Evolutionary conservation across 2,888 invertebrate species (phyloP).

Genomic region (Pomacea canaliculata): DNA sequence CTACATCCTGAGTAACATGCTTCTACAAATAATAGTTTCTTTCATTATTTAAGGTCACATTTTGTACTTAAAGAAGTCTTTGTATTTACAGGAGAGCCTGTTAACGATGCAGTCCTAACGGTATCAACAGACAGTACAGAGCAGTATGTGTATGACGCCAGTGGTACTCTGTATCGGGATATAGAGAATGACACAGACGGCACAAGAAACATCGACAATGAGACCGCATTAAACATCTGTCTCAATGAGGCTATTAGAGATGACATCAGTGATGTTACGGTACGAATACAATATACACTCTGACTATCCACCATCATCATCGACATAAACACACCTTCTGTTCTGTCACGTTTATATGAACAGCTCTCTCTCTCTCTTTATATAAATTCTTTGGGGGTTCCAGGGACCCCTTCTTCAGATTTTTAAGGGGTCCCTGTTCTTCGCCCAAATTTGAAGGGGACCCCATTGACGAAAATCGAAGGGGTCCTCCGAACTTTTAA

Average conservation of each 20-base stretch:
- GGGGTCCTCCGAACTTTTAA: too few relatives aligned
- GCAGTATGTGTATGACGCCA: conserved; percentile 8
- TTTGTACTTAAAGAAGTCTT: too few relatives aligned
- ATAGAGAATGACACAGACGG: neutral
- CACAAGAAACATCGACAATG: conserved; percentile 1
- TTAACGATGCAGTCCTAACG: conserved; percentile 3
- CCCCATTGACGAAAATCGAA: too few relatives aligned
- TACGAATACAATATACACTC: neutral
- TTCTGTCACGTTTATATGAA: too few relatives aligned
- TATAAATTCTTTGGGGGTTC: too few relatives aligned
- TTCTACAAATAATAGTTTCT: too few relatives aligned
- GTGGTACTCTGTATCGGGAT: neutral
- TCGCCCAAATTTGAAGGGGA: too few relatives aligned
- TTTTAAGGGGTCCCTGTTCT: too few relatives aligned
- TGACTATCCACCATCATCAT: neutral
- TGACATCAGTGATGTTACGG: neutral
- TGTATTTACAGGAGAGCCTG: neutral
- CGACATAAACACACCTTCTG: neutral
- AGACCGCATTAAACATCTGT: conserved; percentile 3
- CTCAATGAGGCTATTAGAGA: neutral
- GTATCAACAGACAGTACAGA: conserved; percentile 1
- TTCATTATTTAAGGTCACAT: too few relatives aligned
- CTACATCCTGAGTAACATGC: too few relatives aligned
- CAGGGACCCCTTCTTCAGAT: too few relatives aligned
- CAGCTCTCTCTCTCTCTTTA: too few relatives aligned